Conservation (phyloP, 2,888 invertebrate species). For the Tinea semifulvella region DNA sequence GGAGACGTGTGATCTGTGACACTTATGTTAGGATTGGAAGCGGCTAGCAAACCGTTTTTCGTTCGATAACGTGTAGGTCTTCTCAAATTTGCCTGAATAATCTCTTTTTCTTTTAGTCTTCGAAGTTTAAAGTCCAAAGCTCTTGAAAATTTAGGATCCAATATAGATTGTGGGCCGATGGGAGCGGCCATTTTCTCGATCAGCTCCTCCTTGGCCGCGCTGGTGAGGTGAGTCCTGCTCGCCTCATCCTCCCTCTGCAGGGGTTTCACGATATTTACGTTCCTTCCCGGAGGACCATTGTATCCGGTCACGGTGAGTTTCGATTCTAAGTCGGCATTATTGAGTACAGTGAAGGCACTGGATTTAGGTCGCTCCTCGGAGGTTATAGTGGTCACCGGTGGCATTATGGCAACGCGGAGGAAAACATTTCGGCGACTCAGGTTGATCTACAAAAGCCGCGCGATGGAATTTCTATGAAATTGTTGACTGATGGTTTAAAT, state of each 20-base stretch:
- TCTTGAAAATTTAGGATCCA: conserved; percentile 70
- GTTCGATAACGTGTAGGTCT: conserved; percentile 33
- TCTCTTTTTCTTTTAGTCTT: conserved; percentile 71
- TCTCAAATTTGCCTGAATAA: conserved; percentile 39
- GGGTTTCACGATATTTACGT: conserved; percentile 34
- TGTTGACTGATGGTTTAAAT: neutral
- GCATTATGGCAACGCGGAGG: conserved; percentile 29
- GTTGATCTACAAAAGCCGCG: conserved; percentile 11
- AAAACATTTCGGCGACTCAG: conserved; percentile 4
- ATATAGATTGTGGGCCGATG: conserved; percentile 30
- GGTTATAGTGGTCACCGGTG: conserved; percentile 30
- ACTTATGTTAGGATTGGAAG: conserved; percentile 69
- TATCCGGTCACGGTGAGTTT: conserved; percentile 15
- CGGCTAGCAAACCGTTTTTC: conserved; percentile 35
- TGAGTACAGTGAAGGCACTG: conserved; percentile 41
- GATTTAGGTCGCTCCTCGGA: conserved; percentile 25
- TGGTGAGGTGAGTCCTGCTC: conserved; percentile 13
- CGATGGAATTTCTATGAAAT: neutral
- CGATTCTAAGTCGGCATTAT: conserved; percentile 23
- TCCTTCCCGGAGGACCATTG: conserved; percentile 15
- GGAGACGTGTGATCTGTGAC: conserved; percentile 22
- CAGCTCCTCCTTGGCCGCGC: conserved; percentile 15
- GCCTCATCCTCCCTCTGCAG: conserved; percentile 27
- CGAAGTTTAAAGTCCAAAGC: conserved; percentile 76
- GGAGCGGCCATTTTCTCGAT: conserved; percentile 19